A percentile compares a stretch with the other conserved stretches of the same genome.
Evolutionary conservation across 2,888 invertebrate genomes (phyloP).

Genomic region (Agrotis ipsilon): DNA sequence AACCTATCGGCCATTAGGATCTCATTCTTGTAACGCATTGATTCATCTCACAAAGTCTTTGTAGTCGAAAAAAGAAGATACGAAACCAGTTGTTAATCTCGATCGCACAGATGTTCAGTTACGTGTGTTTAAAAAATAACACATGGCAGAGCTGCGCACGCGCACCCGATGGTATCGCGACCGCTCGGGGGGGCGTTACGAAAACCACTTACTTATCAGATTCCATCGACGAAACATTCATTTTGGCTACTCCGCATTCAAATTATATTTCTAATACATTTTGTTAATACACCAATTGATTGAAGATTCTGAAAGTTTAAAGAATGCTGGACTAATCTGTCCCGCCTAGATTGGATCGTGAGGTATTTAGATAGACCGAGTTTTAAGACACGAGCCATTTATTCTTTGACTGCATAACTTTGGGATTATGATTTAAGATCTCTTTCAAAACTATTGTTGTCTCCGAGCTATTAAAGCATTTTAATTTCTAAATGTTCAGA

Average conservation of each 20-base stretch:
- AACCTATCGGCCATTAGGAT: constrained; percentile 81
- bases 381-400: constrained; percentile 35
- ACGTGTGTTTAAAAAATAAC: constrained; percentile 79
- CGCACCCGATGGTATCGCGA: constrained; percentile 83
- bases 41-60: constrained; percentile 71
- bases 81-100: constrained; percentile 77
- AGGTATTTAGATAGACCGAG: constrained; percentile 50
- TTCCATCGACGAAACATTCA: constrained; percentile 83
- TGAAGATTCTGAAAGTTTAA: constrained; percentile 65
- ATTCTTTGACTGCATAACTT: constrained; percentile 33
- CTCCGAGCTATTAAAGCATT: constrained; percentile 2
- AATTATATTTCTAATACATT: constrained; percentile 69
- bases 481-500: background rate
- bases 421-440: constrained; percentile 42
- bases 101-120: constrained; percentile 80
- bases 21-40: constrained; percentile 55
- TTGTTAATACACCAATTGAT: constrained; percentile 61
- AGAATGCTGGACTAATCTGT: constrained; percentile 69
- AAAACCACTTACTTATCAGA: constrained; percentile 89
- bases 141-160: constrained; percentile 79
- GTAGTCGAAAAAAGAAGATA: constrained; percentile 76
- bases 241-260: constrained; percentile 86
- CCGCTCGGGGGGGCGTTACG: constrained; percentile 87
- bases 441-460: constrained; percentile 33
- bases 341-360: constrained; percentile 60